phyloP scores from a whole-genome alignment of 2,888 invertebrate genomes.

The Tricholauxania praeusta region DNA sequence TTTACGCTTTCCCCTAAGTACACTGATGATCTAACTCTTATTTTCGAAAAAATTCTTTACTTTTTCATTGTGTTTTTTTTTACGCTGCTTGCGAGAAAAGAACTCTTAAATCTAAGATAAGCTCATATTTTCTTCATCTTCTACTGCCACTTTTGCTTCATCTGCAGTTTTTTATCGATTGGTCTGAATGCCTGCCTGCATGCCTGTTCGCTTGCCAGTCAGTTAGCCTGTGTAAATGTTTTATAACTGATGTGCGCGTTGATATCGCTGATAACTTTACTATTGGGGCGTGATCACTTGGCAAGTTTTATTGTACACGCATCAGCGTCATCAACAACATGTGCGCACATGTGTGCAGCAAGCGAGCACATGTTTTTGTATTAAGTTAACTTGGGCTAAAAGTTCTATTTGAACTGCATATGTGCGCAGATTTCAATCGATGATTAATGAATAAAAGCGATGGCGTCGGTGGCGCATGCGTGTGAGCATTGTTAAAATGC shows the following conservation, averaged over 20 bases:
- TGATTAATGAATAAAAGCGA: constrained; percentile 30
- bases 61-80: background rate
- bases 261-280: constrained; percentile 46
- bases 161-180: background rate
- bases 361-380: constrained; percentile 5
- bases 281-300: constrained; percentile 44
- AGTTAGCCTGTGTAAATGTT: constrained; percentile 34
- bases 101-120: no score
- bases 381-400: constrained; percentile 14
- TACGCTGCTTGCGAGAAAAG: background rate
- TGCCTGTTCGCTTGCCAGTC: constrained; percentile 9
- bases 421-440: constrained; percentile 29
- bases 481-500: constrained; percentile 13
- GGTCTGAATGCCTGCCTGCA: constrained; percentile 28
- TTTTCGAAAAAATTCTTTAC: no score
- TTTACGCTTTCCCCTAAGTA: no score
- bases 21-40: no score
- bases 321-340: background rate
- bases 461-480: constrained; percentile 10
- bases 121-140: constrained; percentile 35
- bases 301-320: constrained; percentile 31
- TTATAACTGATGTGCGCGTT: constrained; percentile 47
- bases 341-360: background rate
- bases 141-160: constrained; percentile 14
- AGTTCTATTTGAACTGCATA: background rate